Evolutionary conservation across 2,888 invertebrate species (phyloP).

Genomic region (Pinctada fucata): DNA sequence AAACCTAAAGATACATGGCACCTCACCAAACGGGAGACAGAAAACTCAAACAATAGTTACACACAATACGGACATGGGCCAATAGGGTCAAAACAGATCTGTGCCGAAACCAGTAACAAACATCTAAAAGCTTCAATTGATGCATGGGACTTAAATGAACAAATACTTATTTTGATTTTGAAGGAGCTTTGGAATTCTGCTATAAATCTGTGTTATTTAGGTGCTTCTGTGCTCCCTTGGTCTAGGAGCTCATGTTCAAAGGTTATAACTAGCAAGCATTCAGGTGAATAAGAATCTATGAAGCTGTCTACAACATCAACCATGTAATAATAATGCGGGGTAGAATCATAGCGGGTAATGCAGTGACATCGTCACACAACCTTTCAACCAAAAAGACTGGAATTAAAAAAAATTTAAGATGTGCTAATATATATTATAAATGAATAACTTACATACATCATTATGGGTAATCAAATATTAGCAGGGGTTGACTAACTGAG

Average conservation of each 20-base stretch:
- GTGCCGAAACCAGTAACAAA: too few species aligned
- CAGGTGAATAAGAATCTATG: not conserved
- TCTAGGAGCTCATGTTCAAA: not conserved
- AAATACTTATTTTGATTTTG: too few species aligned
- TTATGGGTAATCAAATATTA: too few species aligned
- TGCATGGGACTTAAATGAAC: too few species aligned
- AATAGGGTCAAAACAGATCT: too few species aligned
- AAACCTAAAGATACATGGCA: slow-evolving; percentile 5
- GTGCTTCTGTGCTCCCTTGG: not conserved
- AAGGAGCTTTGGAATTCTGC: too few species aligned
- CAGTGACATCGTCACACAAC: not conserved
- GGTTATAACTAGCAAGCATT: not conserved
- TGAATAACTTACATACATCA: not conserved
- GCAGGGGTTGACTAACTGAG: too few species aligned
- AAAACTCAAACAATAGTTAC: not conserved
- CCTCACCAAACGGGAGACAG: not conserved
- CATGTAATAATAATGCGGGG: not conserved
- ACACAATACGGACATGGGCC: too few species aligned
- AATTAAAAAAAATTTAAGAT: not conserved
- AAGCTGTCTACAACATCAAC: not conserved
- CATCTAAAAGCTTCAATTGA: too few species aligned
- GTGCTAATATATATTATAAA: not conserved
- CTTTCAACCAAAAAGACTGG: not conserved
- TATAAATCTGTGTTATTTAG: too few species aligned
- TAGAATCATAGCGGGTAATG: not conserved